Base-by-base conservation (phyloP, 2,888 invertebrate species). In the Theretra japonica region DNA sequence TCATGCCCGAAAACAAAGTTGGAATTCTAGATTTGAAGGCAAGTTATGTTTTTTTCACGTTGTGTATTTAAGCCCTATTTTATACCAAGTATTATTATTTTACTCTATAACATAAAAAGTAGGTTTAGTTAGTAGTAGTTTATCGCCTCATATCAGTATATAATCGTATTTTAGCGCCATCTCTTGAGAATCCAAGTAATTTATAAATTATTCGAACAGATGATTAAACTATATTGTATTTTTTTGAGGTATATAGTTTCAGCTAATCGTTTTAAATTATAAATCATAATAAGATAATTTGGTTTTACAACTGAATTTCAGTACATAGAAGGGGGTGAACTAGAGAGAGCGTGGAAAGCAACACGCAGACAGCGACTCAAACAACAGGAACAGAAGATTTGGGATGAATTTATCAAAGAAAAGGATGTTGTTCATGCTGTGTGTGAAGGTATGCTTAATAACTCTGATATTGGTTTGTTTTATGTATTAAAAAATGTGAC, bases 381-480 rank as follows among this genome's bases (percentile, higher is more conserved):
- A 74, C 84, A 88, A 33, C 89, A 88, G 68, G 95, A 95, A 73
- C 86, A 91, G 69, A 88, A 81, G 75, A 89, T 94, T 70, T 95
- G 94, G 94, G 87, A 92, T 6, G 89, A 92, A 69, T 94, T 93
- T 74, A 88, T 93, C 1, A 86, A 89, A 53, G 94, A 94, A 70
- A 85, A 89, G 53, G 94, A 94, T 73, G 80, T 91, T 3, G 84
- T 93, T 1, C 78, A 77, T 17, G 79, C 78, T 17, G 82, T 90
- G 19, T 89, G 77, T 70, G 79, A 83, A 78, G 91, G 93, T 93
- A 79, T 70, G 60, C 15, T 53, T 53, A 2, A 19, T 53, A n/a
- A 19, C 6, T n/a, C 5, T 53, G 53, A 19, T 53, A n/a, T 5
- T 19, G 41, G 56, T 60, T 28, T 69, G 23, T 60, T 70, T 4